Evolutionary conservation across 2,797 vertebrate genomes (phyloP).

Genomic region (Xenentodon cancila): DNA sequence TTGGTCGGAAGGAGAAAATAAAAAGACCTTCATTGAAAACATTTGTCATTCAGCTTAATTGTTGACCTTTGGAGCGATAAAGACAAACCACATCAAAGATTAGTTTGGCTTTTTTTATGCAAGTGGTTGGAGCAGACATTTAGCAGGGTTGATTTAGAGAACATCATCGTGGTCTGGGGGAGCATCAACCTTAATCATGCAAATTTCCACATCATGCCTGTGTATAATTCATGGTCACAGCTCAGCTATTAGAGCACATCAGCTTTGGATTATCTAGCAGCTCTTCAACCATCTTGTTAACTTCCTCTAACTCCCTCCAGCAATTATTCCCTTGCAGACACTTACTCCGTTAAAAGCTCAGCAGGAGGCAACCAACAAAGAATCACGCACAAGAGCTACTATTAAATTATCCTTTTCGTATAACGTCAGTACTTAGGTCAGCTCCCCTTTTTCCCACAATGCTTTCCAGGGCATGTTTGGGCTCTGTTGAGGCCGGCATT

Average conservation of each 20-base stretch:
- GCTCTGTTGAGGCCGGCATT: constrained; percentile 42
- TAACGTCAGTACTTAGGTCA: constrained; percentile 31
- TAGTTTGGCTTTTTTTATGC: not conserved
- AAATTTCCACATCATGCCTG: constrained; percentile 25
- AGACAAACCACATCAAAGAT: constrained; percentile 6
- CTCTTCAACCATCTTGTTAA: constrained; percentile 26
- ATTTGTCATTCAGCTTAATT: too few relatives aligned
- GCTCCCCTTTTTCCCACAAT: constrained; percentile 55
- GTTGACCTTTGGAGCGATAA: not conserved
- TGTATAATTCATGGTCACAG: constrained; percentile 46
- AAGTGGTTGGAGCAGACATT: not conserved
- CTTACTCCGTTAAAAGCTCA: constrained; percentile 23
- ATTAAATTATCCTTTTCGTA: constrained; percentile 46
- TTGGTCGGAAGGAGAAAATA: not conserved
- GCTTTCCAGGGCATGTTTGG: constrained; percentile 42
- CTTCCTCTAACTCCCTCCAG: constrained; percentile 30
- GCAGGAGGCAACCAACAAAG: constrained; percentile 17
- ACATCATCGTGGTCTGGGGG: constrained; percentile 2
- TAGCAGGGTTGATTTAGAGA: not conserved
- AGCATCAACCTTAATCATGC: constrained; percentile 16
- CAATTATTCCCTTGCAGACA: constrained; percentile 7
- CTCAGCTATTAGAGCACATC: constrained; percentile 27
- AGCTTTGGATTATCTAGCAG: constrained; percentile 43
- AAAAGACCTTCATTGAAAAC: too few relatives aligned
- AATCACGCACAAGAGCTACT: constrained; percentile 15